These are phyloP conservation scores for Scaptomyza reducta DNA, from an alignment of 2,888 invertebrate genomes.

Conservation along the genomic window DNA sequence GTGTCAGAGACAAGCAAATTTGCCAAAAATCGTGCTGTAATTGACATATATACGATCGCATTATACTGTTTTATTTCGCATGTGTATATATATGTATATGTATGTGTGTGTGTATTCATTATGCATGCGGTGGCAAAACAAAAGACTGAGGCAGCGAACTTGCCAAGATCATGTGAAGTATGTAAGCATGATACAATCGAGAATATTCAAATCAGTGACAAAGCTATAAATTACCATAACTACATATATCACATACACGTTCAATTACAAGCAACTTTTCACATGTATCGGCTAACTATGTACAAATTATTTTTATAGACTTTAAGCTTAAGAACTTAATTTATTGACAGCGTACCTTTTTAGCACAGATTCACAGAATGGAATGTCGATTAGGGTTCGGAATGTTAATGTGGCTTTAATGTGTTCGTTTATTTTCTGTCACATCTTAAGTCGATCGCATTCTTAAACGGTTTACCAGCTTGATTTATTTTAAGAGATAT, in stretches of 20 bases:
- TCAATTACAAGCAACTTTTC: conserved; percentile 1
- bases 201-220: conserved; percentile 10
- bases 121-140: conserved; percentile 56
- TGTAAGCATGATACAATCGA: conserved; percentile 1
- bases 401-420: conserved; percentile 24
- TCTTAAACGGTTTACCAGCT: neutral
- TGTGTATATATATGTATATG: neutral
- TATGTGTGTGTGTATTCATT: conserved; percentile 52
- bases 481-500: conserved; percentile 50
- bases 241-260: neutral
- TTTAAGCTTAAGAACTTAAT: neutral
- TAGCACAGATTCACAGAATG: neutral
- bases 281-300: neutral
- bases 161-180: conserved; percentile 36
- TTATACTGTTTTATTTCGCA: conserved; percentile 42
- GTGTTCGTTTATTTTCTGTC: conserved; percentile 23
- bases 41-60: conserved; percentile 68
- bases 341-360: neutral
- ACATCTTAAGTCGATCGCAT: conserved; percentile 1
- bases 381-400: neutral
- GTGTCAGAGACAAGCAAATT: conserved; percentile 69
- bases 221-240: neutral
- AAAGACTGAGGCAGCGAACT: conserved; percentile 59
- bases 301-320: neutral
- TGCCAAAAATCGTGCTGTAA: conserved; percentile 79